Evolutionary conservation across 2,797 vertebrate species (phyloP), one percentile per base, ranked within the genome.

Genomic region (Melanogrammus aeglefinus): DNA sequence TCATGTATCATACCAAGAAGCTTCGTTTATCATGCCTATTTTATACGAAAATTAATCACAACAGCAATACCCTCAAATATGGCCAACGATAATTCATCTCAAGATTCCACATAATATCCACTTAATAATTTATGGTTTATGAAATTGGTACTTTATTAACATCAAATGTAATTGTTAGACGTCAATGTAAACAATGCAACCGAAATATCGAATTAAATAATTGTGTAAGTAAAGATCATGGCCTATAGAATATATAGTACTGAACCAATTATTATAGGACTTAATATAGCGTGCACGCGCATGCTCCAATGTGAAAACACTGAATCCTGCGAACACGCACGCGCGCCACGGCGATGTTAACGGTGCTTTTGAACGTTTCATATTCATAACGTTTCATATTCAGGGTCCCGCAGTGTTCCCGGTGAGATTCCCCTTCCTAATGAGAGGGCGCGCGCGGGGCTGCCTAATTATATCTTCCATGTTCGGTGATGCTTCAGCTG

Each of bases 391-490:
- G 35, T 57, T 57, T 57, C 16, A 70, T 70, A 29, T 70, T 8
- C 29, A 70, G 1, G 27, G 12, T 70, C 47, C 47, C 47, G 47
- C 18, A 57, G 47, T 21, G 47, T 57, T 47, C 71, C 71, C 13
- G 21, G 0, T 63, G 70, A 24, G 77, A 85, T 84, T 80, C 76
- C n/a, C 77, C 74, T 73, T 83, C 73, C 44, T 81, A 74, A 79
- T 75, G 75, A 77, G 36, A 29, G 70, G 81, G 72, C 70, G 75
- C 73, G 12, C 39, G 39, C 79, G 85, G 38, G 69, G 71, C 57
- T 18, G 39, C 87, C 79, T 90, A 83, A 90, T 88, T 91, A 80
- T 83, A 78, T 79, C 80, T 83, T n/a, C 77, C 83, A 75, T 81
- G 74, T 81, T 79, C 47, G 69, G 86, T 90, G 35, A 36, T 36